Evolutionary conservation across 2,113 vertebrate species (phyloP).

Genomic region (Gallinago jamesoni): DNA sequence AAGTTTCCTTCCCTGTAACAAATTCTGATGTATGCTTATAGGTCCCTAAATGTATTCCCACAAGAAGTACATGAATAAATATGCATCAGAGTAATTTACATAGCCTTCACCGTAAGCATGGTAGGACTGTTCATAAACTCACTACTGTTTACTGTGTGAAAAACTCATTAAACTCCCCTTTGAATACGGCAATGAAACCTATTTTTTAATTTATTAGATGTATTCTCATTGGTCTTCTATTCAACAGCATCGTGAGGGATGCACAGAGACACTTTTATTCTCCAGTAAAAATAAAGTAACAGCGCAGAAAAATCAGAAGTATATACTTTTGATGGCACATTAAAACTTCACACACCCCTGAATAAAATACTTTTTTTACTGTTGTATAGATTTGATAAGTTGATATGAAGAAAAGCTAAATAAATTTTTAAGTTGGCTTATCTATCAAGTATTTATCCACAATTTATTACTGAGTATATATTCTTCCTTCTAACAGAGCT

Average conservation of each 20-base stretch:
- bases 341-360: background rate
- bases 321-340: background rate
- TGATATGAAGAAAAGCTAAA: background rate
- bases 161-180: slow-evolving; percentile 69
- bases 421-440: background rate
- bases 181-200: slow-evolving; percentile 63
- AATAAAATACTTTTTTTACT: background rate
- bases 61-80: slow-evolving; percentile 78
- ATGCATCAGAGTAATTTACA: slow-evolving; percentile 79
- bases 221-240: slow-evolving; percentile 40
- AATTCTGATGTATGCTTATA: slow-evolving; percentile 73
- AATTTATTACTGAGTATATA: background rate
- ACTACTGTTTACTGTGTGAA: slow-evolving; percentile 66
- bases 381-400: background rate
- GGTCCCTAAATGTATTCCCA: slow-evolving; percentile 76
- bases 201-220: slow-evolving; percentile 55
- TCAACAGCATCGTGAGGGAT: slow-evolving; percentile 10
- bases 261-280: background rate
- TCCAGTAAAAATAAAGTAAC: slow-evolving; percentile 14
- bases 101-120: slow-evolving; percentile 64
- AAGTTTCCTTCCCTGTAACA: slow-evolving; percentile 70
- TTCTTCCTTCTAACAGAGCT: background rate
- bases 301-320: background rate
- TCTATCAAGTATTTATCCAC: background rate
- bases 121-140: slow-evolving; percentile 59